Evolutionary conservation across 2,797 vertebrate genomes (phyloP), one percentile per base, ranked within the genome.

Genomic region (Pyrocephalus nanus): DNA sequence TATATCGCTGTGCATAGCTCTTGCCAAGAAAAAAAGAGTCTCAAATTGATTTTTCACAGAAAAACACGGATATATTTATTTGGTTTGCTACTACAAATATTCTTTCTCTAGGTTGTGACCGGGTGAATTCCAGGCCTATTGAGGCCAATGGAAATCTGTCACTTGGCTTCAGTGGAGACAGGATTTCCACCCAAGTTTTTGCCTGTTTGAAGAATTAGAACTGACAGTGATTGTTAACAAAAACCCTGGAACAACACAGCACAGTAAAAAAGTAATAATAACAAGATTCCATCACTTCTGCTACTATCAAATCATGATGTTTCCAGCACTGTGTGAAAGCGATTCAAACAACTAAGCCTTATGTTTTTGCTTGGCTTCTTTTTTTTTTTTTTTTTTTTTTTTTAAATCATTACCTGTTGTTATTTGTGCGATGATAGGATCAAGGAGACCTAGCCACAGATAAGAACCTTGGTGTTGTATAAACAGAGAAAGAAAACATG

Each of bases 71-170:
- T 93, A 66, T 96, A 96, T 96, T 95, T 91, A 94, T 94, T 96
- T 95, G 91, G 86, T 88, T 96, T 96, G 74, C 92, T 94, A 78
- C 86, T 95, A 84, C 94, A 96, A 93, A 93, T 92, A 95, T 94
- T 96, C 94, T 86, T 94, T 74, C 70, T 81, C 94, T 88, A 79
- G 83, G 61, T 67, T 95, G 85, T 93, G 95, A 94, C 90, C 38
- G 83, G 91, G 85, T 92, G 82, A 96, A 95, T 94, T 96, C 88
- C 85, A 88, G 79, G 55, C 60, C 20, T 26, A 11, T 66, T 62
- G 88, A 92, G 88, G 60, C 88, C 62, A 80, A 43, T 96, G 73
- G 76, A 92, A 93, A 88, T 84, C 77, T 77, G 74, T 93, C 75
- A 34, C 75, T 92, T 78, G 40, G 51, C 54, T 88, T 88, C 40